Base-by-base conservation (phyloP, 2,113 vertebrate species). In the Sterrhoptilus dennistouni region DNA sequence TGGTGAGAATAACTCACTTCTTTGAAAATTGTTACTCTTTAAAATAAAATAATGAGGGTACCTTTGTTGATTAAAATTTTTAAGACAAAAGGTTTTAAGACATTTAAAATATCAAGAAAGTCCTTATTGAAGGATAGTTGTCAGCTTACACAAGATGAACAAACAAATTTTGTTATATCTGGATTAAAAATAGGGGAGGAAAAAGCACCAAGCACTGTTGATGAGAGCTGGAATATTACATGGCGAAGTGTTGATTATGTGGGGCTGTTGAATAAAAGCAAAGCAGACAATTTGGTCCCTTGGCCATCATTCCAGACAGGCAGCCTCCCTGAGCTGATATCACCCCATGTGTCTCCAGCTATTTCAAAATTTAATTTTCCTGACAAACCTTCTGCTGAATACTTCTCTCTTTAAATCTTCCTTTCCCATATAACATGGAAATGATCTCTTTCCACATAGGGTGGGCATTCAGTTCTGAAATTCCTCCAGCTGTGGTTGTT, bases 401-500 rank as follows among this genome's bases (percentile, higher is more conserved):
- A 40, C 61, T 66, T 89, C 68, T 77, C 14, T 17, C 31, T 53
- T 70, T 12, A 36, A 31, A 7, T 77, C 71, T 77, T 77, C 50
- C 25, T 31, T 44, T 65, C 45, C n/a, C 15, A 10, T 12, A 2
- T 23, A 35, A 44, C 6, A 15, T 16, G n/a, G 35, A 72, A 77
- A 61, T 24, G 0, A 14, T 45, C 53, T 45, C 22, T 11, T 40
- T 61, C 23, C 53, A 38, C 29, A 4, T 0, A 23, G 28, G 15
- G 3, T 18, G 2, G 31, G 4, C 17, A 9, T 52, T 65, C 25
- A 9, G 24, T 25, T 63, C 36, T 53, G 16, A 53, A 29, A 3
- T 27, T 79, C 47, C 23, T 82, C 65, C 57, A 63, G 52, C 40
- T 25, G n/a, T 52, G 40, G 15, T 31, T 45, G 27, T 5, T 13